phyloP scores from a whole-genome alignment of 2,888 invertebrate genomes.

The Orthosia gracilis region DNA sequence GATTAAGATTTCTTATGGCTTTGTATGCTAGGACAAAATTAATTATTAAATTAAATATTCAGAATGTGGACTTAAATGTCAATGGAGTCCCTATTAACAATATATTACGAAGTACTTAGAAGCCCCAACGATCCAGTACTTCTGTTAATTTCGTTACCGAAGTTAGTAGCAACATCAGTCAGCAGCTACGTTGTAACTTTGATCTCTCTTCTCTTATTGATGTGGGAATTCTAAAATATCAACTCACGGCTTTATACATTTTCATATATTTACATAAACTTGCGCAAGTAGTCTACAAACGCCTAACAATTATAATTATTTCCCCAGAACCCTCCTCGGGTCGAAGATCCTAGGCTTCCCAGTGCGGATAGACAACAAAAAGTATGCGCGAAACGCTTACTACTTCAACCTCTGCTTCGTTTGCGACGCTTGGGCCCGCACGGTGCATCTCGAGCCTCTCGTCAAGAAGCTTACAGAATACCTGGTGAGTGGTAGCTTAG shows the following conservation, averaged over 20 bases:
- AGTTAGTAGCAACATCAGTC: too few species aligned
- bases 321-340: conserved; percentile 92
- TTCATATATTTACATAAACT: not conserved
- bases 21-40: not conserved
- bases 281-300: too few species aligned
- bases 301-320: not conserved
- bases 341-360: conserved; percentile 96
- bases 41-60: not conserved
- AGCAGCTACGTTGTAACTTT: not conserved
- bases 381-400: conserved; percentile 95
- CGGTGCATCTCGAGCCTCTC: conserved; percentile 95
- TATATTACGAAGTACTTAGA: not conserved
- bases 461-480: conserved; percentile 96
- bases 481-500: conserved; percentile 90
- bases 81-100: too few species aligned
- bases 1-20: not conserved
- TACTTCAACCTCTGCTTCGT: conserved; percentile 97
- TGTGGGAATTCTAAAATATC: not conserved
- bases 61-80: not conserved
- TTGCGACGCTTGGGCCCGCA: conserved; percentile 94
- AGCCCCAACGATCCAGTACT: not conserved
- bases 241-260: not conserved
- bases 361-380: conserved; percentile 94
- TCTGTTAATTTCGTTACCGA: not conserved
- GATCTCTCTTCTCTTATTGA: not conserved